A percentile compares a stretch with the other conserved stretches of the same genome.
phyloP scores from a whole-genome alignment of 2,113 vertebrate species.

The Cyanocitta stelleri region DNA sequence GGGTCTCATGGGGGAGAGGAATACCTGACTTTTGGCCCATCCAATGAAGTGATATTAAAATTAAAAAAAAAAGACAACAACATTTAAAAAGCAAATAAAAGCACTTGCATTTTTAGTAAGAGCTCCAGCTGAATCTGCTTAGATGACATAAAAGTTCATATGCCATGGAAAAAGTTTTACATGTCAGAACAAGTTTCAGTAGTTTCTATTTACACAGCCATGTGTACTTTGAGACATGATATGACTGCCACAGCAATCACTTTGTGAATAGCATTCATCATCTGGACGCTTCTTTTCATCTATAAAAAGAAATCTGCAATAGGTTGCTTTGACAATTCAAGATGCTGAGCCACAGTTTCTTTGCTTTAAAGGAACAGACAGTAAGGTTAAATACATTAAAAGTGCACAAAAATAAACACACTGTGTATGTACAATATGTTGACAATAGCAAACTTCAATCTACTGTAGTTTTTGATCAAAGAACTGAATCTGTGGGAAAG shows the following conservation, averaged over 20 bases:
- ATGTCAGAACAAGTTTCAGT: slow-evolving; percentile 26
- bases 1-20: background rate
- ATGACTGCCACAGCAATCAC: slow-evolving; percentile 27
- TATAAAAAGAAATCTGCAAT: slow-evolving; percentile 34
- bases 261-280: slow-evolving; percentile 45
- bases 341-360: slow-evolving; percentile 45
- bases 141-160: background rate
- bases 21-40: background rate
- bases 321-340: slow-evolving; percentile 54
- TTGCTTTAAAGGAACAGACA: slow-evolving; percentile 45
- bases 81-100: background rate
- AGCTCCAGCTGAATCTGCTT: slow-evolving; percentile 1
- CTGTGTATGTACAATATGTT: slow-evolving; percentile 16
- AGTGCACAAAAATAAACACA: slow-evolving; percentile 40
- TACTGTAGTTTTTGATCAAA: slow-evolving; percentile 55
- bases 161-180: background rate
- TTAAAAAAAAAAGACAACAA: background rate
- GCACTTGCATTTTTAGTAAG: background rate
- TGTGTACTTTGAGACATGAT: slow-evolving; percentile 29
- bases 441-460: slow-evolving; percentile 23
- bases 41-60: background rate
- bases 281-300: slow-evolving; percentile 47
- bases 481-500: slow-evolving; percentile 20
- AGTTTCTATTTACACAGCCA: slow-evolving; percentile 38
- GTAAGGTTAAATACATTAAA: slow-evolving; percentile 67